Conservation (phyloP, 2,113 vertebrate genomes). For the Jaculus jaculus region DNA sequence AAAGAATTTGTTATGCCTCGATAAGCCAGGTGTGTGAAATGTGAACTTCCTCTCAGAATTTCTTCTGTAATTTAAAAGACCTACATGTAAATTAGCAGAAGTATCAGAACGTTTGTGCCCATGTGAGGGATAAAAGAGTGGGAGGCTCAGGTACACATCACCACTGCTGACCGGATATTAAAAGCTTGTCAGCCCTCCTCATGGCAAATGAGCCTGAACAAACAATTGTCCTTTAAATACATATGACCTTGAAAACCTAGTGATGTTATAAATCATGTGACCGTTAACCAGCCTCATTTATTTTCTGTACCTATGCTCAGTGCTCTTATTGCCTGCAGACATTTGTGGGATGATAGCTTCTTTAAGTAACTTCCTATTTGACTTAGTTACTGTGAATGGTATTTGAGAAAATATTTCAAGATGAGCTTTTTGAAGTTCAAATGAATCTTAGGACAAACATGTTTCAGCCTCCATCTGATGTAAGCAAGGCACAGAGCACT, state of each 20-base stretch:
- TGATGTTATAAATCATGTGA: conserved; percentile 81
- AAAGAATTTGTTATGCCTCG: background rate
- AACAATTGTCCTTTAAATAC: conserved; percentile 75
- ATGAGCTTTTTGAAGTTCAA: conserved; percentile 2
- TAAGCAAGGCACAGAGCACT: background rate
- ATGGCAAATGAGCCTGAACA: conserved; percentile 56
- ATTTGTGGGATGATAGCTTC: conserved; percentile 73
- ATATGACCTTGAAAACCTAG: conserved; percentile 80
- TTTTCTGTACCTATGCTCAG: conserved; percentile 76
- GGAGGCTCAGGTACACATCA: conserved; percentile 60
- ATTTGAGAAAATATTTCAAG: conserved; percentile 72
- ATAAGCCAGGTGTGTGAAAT: conserved; percentile 57
- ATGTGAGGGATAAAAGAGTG: conserved; percentile 1
- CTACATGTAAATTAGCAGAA: conserved; percentile 58
- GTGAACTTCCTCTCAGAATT: conserved; percentile 80
- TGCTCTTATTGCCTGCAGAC: conserved; percentile 57
- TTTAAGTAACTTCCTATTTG: conserved; percentile 59
- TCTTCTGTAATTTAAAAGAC: conserved; percentile 46
- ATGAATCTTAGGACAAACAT: background rate
- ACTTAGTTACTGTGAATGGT: conserved; percentile 72
- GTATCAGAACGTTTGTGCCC: conserved; percentile 31
- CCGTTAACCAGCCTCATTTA: conserved; percentile 72
- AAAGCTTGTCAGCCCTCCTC: conserved; percentile 54
- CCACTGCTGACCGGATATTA: conserved; percentile 73
- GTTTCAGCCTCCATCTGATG: background rate